Percentiles rank a stretch among this genome's conserved stretches.
Evolutionary conservation across 2,797 vertebrate species (phyloP).

Genomic region (Sebastes matsubarae): DNA sequence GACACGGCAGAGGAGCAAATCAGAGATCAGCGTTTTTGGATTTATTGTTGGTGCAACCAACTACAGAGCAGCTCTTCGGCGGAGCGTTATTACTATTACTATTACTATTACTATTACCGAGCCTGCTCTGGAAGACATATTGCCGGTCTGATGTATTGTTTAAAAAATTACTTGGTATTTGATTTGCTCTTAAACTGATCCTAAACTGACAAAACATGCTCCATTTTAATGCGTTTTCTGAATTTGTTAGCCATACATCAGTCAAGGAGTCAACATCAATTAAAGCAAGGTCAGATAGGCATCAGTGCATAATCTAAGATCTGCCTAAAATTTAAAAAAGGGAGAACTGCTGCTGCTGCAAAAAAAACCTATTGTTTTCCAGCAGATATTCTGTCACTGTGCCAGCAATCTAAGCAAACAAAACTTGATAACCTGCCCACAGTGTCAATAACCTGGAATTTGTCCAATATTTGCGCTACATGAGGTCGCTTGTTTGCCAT

Average conservation of each 20-base stretch:
- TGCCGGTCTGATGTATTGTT: no score
- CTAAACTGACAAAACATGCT: not conserved
- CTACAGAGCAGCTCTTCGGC: no score
- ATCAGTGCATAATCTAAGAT: not conserved
- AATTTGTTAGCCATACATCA: not conserved
- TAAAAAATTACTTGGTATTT: no score
- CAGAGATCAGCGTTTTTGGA: no score
- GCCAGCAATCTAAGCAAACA: slow-evolving; percentile 38
- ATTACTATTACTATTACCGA: no score
- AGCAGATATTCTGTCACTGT: slow-evolving; percentile 1
- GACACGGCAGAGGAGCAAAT: no score
- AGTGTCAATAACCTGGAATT: slow-evolving; percentile 50
- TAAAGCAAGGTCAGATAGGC: not conserved
- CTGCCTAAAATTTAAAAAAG: not conserved
- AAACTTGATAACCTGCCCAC: slow-evolving; percentile 38
- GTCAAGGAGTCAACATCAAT: not conserved
- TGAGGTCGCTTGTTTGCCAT: slow-evolving; percentile 46
- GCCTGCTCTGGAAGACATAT: no score
- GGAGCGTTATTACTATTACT: no score
- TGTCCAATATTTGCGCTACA: slow-evolving; percentile 39
- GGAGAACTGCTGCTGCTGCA: not conserved
- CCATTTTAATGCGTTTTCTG: not conserved
- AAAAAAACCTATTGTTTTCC: not conserved
- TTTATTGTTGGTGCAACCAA: no score
- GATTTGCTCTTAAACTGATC: not conserved